Conservation (phyloP, 2,888 invertebrate genomes). For the Scaptodrosophila latifasciaeformis region DNA sequence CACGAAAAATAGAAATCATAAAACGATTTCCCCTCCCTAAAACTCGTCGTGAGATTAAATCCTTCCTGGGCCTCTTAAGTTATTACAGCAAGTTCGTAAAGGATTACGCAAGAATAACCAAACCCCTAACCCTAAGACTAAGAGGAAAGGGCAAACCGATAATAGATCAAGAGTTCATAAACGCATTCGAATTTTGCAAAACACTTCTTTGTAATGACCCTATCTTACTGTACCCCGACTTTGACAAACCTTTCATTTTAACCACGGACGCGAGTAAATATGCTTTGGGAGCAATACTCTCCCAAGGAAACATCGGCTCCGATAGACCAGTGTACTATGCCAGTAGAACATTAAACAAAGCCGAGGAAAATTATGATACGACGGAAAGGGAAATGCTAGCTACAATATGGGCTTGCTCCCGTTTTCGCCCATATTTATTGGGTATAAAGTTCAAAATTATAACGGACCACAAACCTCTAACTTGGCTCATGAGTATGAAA, state of each 20-base stretch:
- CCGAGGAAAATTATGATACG: no score
- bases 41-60: conserved; percentile 8
- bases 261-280: no score
- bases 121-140: conserved; percentile 12
- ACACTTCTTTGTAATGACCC: no score
- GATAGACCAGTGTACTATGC: conserved; percentile 18
- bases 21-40: conserved; percentile 9
- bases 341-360: no score
- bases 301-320: conserved; percentile 7
- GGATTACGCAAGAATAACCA: conserved; percentile 13
- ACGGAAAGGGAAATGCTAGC: no score
- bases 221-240: conserved; percentile 19
- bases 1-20: conserved; percentile 7
- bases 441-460: no score
- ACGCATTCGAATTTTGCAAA: no score
- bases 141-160: not conserved
- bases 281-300: conserved; percentile 25
- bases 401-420: no score
- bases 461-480: no score
- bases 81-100: no score
- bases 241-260: conserved; percentile 20
- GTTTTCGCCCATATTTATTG: no score
- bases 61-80: conserved; percentile 15
- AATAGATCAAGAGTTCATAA: no score
- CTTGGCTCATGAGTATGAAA: not conserved